Evolutionary conservation across 2,888 invertebrate genomes (phyloP).

Genomic region (Lepidonotus clava): DNA sequence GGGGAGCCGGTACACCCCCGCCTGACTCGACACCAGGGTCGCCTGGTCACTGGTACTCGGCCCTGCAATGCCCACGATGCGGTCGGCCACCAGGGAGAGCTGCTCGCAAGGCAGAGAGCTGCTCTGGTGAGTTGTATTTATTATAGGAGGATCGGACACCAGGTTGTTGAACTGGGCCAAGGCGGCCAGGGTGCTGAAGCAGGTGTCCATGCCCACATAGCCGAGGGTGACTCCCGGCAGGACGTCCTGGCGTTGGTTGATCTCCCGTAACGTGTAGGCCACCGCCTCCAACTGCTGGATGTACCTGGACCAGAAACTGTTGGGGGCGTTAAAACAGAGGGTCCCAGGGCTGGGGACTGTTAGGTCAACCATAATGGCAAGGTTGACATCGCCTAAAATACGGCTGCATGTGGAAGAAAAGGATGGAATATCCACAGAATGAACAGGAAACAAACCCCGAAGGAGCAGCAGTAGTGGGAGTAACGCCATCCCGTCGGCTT

Average conservation of each 20-base stretch:
- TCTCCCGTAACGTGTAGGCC: neutral
- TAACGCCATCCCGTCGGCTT: no score
- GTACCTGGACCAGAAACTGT: neutral
- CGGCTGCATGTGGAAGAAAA: neutral
- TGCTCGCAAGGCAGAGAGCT: neutral
- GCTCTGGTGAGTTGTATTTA: neutral
- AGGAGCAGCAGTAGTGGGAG: no score
- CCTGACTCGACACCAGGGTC: neutral
- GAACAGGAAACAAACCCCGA: no score
- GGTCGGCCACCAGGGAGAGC: neutral
- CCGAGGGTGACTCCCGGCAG: neutral
- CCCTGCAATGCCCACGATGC: neutral
- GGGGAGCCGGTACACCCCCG: neutral
- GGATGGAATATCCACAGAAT: neutral
- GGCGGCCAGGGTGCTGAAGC: neutral
- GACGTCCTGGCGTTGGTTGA: neutral
- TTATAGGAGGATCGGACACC: neutral
- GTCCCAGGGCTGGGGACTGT: neutral
- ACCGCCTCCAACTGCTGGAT: neutral
- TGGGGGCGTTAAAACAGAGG: neutral
- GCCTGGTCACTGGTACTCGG: constrained; percentile 6
- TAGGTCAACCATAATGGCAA: neutral
- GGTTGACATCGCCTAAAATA: neutral
- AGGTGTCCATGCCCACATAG: neutral
- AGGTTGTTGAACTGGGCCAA: neutral